Conservation (phyloP, 2,888 invertebrate genomes). For the Melieria picta region DNA sequence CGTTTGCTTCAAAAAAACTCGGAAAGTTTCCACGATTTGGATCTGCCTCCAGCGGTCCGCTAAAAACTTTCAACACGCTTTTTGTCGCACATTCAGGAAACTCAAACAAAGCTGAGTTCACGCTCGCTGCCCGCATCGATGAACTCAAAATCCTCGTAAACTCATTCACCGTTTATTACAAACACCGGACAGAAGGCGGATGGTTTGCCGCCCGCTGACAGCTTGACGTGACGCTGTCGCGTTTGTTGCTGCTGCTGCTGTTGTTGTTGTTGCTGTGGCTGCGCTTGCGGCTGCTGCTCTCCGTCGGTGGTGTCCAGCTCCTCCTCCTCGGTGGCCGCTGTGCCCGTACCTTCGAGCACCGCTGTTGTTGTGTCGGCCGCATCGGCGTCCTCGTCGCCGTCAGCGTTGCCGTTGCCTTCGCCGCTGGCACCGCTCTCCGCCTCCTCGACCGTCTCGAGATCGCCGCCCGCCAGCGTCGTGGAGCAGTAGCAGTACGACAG, state of each 20-base stretch:
- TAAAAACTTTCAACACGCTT: too few species aligned
- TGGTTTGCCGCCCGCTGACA: slow-evolving; percentile 42
- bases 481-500: slow-evolving; percentile 62
- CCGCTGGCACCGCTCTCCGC: slow-evolving; percentile 49
- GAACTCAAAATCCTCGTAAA: slow-evolving; percentile 63
- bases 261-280: slow-evolving; percentile 18
- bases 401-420: slow-evolving; percentile 38
- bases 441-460: slow-evolving; percentile 60
- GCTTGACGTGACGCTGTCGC: slow-evolving; percentile 26
- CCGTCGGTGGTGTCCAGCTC: slow-evolving; percentile 44
- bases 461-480: slow-evolving; percentile 60
- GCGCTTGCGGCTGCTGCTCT: slow-evolving; percentile 25
- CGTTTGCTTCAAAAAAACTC: too few species aligned
- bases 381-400: slow-evolving; percentile 29
- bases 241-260: slow-evolving; percentile 24
- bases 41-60: too few species aligned
- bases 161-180: slow-evolving; percentile 63
- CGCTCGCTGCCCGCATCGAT: slow-evolving; percentile 59
- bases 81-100: background rate
- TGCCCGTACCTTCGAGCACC: slow-evolving; percentile 38
- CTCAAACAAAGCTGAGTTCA: slow-evolving; percentile 59
- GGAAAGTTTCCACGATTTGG: too few species aligned
- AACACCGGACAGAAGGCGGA: slow-evolving; percentile 61
- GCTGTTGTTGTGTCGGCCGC: slow-evolving; percentile 40
- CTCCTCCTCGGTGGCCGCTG: slow-evolving; percentile 42